phyloP scores from a whole-genome alignment of 2,113 vertebrate genomes.

The Nettapus auritus region DNA sequence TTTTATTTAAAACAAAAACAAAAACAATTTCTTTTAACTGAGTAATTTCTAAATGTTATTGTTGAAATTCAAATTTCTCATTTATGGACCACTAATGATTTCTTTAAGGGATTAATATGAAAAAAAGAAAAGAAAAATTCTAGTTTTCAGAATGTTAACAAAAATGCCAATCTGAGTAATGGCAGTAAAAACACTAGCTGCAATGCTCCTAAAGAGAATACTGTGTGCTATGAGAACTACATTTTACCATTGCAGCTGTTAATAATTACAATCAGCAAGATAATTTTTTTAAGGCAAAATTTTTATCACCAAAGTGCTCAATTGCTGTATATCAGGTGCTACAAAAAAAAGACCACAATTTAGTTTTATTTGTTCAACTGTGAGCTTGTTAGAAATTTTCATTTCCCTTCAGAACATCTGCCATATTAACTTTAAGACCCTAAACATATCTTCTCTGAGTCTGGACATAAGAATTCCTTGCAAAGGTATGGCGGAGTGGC shows the following conservation, averaged over 20 bases:
- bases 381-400: neutral
- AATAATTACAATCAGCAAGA: neutral
- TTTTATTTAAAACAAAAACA: too few relatives aligned
- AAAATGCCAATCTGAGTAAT: neutral
- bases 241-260: neutral
- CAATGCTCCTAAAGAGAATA: neutral
- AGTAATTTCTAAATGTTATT: neutral
- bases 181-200: neutral
- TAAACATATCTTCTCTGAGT: neutral
- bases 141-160: neutral
- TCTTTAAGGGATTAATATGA: neutral
- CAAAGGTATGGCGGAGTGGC: neutral
- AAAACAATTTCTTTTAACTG: too few relatives aligned
- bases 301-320: neutral
- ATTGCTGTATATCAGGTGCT: neutral
- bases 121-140: neutral
- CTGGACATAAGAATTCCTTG: neutral
- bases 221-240: neutral
- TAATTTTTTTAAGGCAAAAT: neutral
- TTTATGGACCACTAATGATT: neutral
- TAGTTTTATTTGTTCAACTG: neutral
- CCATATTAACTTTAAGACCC: neutral
- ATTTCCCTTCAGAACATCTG: neutral
- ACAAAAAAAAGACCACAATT: neutral
- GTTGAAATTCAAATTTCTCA: neutral